Conservation (phyloP, 1,140 invertebrate species). For the Armadillidium nasatum region DNA sequence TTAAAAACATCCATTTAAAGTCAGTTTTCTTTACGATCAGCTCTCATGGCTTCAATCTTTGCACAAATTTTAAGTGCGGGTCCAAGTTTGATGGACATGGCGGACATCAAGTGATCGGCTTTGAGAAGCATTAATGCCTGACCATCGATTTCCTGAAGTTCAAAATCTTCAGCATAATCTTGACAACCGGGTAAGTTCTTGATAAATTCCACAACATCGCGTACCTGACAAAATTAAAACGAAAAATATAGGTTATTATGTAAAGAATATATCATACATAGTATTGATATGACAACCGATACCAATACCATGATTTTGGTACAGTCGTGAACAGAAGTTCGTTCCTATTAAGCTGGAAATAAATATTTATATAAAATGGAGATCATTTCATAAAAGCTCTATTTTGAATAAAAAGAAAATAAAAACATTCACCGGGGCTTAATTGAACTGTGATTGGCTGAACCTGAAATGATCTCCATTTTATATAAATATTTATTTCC, state of each 20-base stretch:
- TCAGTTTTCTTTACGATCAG: constrained; percentile 37
- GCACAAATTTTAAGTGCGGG: constrained; percentile 92
- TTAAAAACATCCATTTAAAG: neutral
- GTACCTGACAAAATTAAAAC: constrained; percentile 47
- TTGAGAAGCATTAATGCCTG: constrained; percentile 89
- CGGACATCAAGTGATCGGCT: constrained; percentile 88
- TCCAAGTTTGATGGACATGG: constrained; percentile 90
- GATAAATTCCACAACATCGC: constrained; percentile 72
- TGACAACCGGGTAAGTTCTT: constrained; percentile 78
- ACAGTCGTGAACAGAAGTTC: no score
- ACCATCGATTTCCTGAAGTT: constrained; percentile 90
- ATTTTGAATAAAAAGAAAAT: no score
- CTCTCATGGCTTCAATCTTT: constrained; percentile 66
- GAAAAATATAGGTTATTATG: constrained; percentile 25
- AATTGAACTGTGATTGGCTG: no score
- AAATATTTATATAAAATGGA: no score
- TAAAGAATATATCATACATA: neutral
- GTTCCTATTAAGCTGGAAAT: no score
- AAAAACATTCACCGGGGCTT: no score
- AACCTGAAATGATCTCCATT: no score
- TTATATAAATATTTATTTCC: no score
- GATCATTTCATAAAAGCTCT: no score
- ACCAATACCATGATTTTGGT: no score
- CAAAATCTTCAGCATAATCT: constrained; percentile 91
- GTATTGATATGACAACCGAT: no score